Percentiles rank a stretch among this genome's conserved stretches.
phyloP scores from a whole-genome alignment of 2,797 vertebrate genomes.

The Chelon auratus region DNA sequence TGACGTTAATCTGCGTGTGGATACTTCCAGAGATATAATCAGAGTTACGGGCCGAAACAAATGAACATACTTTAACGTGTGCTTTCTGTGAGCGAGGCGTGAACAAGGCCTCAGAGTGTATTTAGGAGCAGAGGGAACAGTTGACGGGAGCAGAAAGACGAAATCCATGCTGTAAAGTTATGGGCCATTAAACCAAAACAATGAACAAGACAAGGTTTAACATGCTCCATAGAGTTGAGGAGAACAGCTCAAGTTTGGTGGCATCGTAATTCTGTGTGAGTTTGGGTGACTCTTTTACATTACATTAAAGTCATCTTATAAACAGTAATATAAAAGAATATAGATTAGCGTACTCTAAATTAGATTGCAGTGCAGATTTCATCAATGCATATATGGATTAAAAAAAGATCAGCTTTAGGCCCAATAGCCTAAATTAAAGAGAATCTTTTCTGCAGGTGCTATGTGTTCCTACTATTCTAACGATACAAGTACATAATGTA shows the following conservation, averaged over 20 bases:
- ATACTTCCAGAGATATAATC: too few species aligned
- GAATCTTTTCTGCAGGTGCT: not conserved
- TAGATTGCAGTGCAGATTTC: not conserved
- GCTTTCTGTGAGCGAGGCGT: too few species aligned
- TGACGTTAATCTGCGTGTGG: too few species aligned
- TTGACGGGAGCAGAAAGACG: not conserved
- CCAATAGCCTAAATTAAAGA: not conserved
- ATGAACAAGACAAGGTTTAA: not conserved
- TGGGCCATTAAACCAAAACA: not conserved
- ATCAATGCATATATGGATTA: not conserved
- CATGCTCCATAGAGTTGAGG: not conserved
- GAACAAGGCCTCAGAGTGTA: too few species aligned
- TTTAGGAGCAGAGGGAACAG: not conserved
- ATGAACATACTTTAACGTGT: too few species aligned
- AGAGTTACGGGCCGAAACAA: too few species aligned
- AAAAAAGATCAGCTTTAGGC: not conserved
- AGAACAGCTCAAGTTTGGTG: not conserved
- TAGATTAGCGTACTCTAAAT: too few species aligned
- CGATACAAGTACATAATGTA: not conserved
- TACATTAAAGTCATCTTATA: not conserved
- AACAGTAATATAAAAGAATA: not conserved
- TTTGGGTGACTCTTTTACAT: not conserved
- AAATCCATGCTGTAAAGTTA: not conserved
- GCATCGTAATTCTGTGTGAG: not conserved
- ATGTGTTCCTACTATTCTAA: not conserved